These are phyloP conservation scores for Luperina nickerlii DNA, from an alignment of 2,888 invertebrate species.

Conservation along the genomic window DNA sequence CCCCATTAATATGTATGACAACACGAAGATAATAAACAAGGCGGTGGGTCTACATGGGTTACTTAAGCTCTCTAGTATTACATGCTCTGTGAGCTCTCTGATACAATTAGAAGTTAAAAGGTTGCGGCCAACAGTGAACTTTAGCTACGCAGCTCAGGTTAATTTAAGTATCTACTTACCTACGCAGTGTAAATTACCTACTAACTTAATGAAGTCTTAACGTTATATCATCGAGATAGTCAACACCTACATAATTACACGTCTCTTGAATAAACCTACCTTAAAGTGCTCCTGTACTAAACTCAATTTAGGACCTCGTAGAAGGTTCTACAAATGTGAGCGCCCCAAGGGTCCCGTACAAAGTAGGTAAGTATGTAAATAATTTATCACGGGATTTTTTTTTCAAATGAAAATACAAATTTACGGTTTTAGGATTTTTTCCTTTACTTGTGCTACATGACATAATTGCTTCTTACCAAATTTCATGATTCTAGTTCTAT, in stretches of 20 bases:
- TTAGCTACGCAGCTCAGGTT: conserved; percentile 8
- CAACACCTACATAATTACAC: conserved; percentile 21
- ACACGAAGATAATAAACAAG: conserved; percentile 11
- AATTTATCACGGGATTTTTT: no score
- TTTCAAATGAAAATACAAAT: no score
- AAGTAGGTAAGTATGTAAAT: no score
- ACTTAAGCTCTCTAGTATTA: not conserved
- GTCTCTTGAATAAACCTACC: not conserved
- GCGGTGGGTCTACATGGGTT: not conserved
- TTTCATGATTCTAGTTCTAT: no score
- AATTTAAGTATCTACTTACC: conserved; percentile 35
- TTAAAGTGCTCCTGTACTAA: conserved; percentile 20
- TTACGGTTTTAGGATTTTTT: no score
- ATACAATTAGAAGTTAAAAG: conserved; percentile 48
- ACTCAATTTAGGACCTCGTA: conserved; percentile 23
- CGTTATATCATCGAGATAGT: conserved; percentile 20
- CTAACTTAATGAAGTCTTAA: conserved; percentile 40
- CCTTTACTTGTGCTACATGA: no score
- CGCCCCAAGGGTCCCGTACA: no score
- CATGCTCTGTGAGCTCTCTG: not conserved
- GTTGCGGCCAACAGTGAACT: conserved; percentile 26
- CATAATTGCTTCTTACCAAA: no score
- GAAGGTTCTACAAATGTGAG: not conserved
- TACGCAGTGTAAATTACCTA: conserved; percentile 23
- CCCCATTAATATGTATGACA: not conserved